A percentile compares a stretch with the other conserved stretches of the same genome.
Conservation (phyloP, 2,888 invertebrate species). For the Apotomis turbidana region DNA sequence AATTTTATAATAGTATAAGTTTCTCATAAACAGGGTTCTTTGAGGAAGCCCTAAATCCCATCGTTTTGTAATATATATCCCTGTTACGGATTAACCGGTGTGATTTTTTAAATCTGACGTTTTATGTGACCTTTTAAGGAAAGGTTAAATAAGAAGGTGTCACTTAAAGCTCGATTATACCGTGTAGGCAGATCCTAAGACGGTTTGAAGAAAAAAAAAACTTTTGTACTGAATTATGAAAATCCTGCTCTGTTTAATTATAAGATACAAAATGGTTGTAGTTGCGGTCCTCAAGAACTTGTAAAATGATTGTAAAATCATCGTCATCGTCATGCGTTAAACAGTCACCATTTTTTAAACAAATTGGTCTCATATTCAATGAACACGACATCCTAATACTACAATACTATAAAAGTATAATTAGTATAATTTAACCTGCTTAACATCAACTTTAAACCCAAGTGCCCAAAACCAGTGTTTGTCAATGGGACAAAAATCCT, state of each 20-base stretch:
- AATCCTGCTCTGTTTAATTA: too few species aligned
- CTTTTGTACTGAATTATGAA: too few species aligned
- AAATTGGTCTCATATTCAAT: too few species aligned
- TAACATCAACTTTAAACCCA: not conserved
- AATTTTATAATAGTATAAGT: constrained; percentile 51
- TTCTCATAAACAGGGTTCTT: constrained; percentile 47
- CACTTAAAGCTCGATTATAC: too few species aligned
- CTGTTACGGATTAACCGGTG: constrained; percentile 37
- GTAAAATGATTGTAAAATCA: too few species aligned
- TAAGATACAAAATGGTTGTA: too few species aligned
- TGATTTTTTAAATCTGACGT: not conserved
- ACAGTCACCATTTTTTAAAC: too few species aligned
- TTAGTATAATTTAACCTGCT: not conserved
- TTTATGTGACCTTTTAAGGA: not conserved
- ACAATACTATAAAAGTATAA: constrained; percentile 13
- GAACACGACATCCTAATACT: not conserved
- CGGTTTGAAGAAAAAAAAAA: too few species aligned
- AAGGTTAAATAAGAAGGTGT: not conserved
- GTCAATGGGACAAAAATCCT: constrained; percentile 19
- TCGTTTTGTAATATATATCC: constrained; percentile 50
- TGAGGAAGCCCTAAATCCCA: constrained; percentile 53
- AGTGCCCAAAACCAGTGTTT: constrained; percentile 5
- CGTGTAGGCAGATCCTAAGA: too few species aligned
- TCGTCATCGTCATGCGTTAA: too few species aligned
- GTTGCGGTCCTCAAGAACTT: too few species aligned